These are phyloP conservation scores for Alcedo quadribrachys DNA, from an alignment of 2,797 vertebrate species.

Conservation along the genomic window DNA sequence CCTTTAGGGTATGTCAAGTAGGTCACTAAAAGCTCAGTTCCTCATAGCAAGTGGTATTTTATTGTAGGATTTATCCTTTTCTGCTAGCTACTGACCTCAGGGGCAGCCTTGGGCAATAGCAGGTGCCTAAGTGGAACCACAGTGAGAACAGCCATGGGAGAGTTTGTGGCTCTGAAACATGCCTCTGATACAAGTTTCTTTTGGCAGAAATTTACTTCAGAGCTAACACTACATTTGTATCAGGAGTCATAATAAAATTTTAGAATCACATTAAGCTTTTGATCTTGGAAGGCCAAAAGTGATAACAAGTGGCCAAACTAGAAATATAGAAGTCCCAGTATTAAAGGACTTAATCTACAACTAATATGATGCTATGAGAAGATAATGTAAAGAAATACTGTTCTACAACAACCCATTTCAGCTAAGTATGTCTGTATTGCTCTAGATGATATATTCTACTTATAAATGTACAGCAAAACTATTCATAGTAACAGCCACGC, in stretches of 20 bases:
- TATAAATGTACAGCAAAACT: not conserved
- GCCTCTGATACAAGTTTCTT: not conserved
- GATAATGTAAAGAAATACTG: not conserved
- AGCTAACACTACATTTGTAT: not conserved
- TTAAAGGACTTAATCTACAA: not conserved
- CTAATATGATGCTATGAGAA: not conserved
- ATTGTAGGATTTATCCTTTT: constrained; percentile 4
- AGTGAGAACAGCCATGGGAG: not conserved
- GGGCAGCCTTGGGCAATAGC: constrained; percentile 31
- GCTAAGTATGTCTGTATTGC: not conserved
- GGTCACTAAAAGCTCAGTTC: constrained; percentile 53
- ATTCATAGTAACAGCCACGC: not conserved
- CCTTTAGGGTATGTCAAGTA: constrained; percentile 50
- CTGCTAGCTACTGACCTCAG: constrained; percentile 11
- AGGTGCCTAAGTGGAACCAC: constrained; percentile 16
- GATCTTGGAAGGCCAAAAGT: not conserved
- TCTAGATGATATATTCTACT: not conserved
- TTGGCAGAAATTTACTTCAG: not conserved
- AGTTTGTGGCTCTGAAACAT: not conserved
- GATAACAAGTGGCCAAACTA: not conserved
- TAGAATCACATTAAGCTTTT: not conserved
- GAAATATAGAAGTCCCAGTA: not conserved
- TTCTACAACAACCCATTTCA: not conserved
- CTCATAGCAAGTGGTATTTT: constrained; percentile 32
- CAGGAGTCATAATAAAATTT: not conserved